Conservation (phyloP, 2,888 invertebrate genomes). For the Coronaproctus castanopsis region DNA sequence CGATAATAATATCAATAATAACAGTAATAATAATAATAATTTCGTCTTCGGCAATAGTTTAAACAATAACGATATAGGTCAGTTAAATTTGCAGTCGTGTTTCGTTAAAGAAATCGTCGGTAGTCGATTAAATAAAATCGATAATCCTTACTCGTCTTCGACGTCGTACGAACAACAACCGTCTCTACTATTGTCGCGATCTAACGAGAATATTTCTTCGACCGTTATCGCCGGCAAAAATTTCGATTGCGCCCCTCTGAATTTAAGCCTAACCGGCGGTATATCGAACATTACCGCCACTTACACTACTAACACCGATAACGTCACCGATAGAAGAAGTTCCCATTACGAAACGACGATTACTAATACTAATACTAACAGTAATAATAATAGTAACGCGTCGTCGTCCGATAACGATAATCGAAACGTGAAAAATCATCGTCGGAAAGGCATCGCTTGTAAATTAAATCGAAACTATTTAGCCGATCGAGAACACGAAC, state of each 20-base stretch:
- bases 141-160: background rate
- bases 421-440: too few species aligned
- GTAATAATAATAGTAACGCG: too few species aligned
- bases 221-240: too few species aligned
- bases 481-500: conserved; percentile 26
- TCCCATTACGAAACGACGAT: too few species aligned
- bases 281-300: background rate
- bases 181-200: too few species aligned
- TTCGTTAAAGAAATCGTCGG: background rate
- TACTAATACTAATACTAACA: too few species aligned
- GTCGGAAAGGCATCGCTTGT: conserved; percentile 29
- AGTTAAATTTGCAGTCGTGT: background rate
- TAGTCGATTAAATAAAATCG: too few species aligned
- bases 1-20: background rate
- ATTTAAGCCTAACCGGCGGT: conserved; percentile 11
- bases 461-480: conserved; percentile 30
- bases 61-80: background rate
- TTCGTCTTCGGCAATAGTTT: background rate
- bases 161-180: background rate
- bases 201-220: too few species aligned
- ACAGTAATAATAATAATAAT: conserved; percentile 1
- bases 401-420: too few species aligned
- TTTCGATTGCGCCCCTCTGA: conserved; percentile 17
- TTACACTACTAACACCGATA: background rate
- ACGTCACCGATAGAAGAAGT: too few species aligned